These are phyloP conservation scores for Drosophila picticornis DNA, from an alignment of 2,888 invertebrate species.

Conservation along the genomic window DNA sequence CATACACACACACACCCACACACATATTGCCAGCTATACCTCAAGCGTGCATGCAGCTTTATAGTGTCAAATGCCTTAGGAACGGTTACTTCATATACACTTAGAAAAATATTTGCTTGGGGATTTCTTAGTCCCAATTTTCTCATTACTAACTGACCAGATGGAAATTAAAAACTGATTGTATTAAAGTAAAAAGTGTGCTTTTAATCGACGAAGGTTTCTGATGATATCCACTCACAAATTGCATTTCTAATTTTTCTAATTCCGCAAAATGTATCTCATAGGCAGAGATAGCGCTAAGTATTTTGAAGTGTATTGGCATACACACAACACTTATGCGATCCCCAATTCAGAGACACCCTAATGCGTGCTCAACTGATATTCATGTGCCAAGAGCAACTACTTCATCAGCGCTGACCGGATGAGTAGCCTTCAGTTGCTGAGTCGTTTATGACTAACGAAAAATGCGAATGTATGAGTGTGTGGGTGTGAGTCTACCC, in stretches of 20 bases:
- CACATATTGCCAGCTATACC: conserved; percentile 28
- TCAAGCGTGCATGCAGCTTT: conserved; percentile 45
- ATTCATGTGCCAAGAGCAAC: conserved; percentile 54
- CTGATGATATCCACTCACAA: no score
- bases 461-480: conserved; percentile 1
- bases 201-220: no score
- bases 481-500: conserved; percentile 15
- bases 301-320: conserved; percentile 5
- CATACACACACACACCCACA: conserved; percentile 14
- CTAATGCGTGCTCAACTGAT: conserved; percentile 51
- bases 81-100: conserved; percentile 13
- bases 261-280: no score
- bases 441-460: conserved; percentile 38
- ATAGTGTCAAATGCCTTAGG: conserved; percentile 54
- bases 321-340: conserved; percentile 31
- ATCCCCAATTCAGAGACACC: conserved; percentile 9
- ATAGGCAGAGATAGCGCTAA: no score
- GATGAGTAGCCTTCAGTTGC: conserved; percentile 45
- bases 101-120: not conserved
- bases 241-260: no score
- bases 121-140: no score
- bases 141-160: not conserved
- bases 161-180: not conserved
- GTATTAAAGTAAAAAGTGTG: no score
- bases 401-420: conserved; percentile 27